These are phyloP conservation scores for Eleutherodactylus coqui DNA, from an alignment of 2,797 vertebrate species.

Conservation along the genomic window DNA sequence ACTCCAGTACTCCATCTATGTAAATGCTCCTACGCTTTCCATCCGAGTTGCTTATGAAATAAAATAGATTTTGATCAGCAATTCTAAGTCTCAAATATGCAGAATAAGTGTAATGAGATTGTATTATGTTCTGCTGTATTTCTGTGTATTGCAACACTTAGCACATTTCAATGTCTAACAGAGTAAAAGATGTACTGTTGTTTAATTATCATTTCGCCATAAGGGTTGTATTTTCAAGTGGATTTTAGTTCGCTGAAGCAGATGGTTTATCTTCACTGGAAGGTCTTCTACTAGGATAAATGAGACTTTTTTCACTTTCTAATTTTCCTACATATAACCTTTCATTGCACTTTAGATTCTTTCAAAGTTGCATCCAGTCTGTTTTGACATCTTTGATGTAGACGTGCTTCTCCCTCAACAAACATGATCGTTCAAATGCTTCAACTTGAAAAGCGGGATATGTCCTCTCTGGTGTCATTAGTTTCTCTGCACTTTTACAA, in stretches of 20 bases:
- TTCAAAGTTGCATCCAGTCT: slow-evolving; percentile 74
- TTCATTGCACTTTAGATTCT: slow-evolving; percentile 74
- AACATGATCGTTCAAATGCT: slow-evolving; percentile 81
- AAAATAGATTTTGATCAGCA: slow-evolving; percentile 75
- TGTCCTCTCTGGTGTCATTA: slow-evolving; percentile 77
- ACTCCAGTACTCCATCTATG: not conserved
- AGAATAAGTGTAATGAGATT: slow-evolving; percentile 58
- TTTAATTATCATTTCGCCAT: slow-evolving; percentile 75
- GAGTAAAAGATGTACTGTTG: slow-evolving; percentile 63
- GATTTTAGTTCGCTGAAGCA: slow-evolving; percentile 78
- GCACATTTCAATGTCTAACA: slow-evolving; percentile 63
- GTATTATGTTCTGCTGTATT: slow-evolving; percentile 57
- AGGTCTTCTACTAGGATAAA: slow-evolving; percentile 79
- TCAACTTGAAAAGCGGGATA: slow-evolving; percentile 78
- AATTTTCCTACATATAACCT: slow-evolving; percentile 70
- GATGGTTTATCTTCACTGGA: slow-evolving; percentile 81
- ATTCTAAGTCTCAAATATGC: slow-evolving; percentile 55
- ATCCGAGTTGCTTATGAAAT: slow-evolving; percentile 71
- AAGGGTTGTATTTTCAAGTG: slow-evolving; percentile 81
- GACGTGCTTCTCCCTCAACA: slow-evolving; percentile 78
- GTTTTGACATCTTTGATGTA: slow-evolving; percentile 85
- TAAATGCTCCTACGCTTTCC: slow-evolving; percentile 64
- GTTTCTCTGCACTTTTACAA: slow-evolving; percentile 77
- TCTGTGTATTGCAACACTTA: slow-evolving; percentile 60
- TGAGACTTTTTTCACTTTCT: slow-evolving; percentile 75